Evolutionary conservation across 2,113 vertebrate genomes (phyloP), one percentile per base, ranked within the genome.

Genomic region (Danio rerio): DNA sequence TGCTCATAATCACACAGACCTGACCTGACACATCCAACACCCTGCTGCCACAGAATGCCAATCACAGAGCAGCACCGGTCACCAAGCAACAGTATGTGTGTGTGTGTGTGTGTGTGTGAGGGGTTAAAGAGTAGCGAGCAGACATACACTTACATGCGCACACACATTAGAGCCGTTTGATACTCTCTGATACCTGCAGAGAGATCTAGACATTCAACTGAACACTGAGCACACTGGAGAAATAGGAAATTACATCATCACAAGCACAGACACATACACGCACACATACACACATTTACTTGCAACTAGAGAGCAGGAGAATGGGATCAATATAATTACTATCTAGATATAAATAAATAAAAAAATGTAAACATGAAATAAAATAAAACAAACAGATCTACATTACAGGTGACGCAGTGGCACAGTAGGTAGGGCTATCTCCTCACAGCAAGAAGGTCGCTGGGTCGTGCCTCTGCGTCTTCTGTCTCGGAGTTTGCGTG

Each of bases 21-120:
- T 91, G 92, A 92, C 92, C 91, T 89, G 90, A 92, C 91, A 89
- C 80, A 83, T 87, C 81, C 78, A 88, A 90, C 90, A 88, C 85
- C 87, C 62, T 63, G 81, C 86, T 74, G 18, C 84, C 80, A 80
- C 88, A 86, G 82, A 5, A 70, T 75, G 77, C 87, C 88, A 85
- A 81, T 91, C 88, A 2, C n/a, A 49, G 87, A 85, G 52, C 87
- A 87, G 81, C 85, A 80, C 86, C 66, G 63, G 92, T 94, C 92
- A 86, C 89, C 83, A 87, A 63, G 86, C 81, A 91, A 94, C 92
- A 86, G 87, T 82, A 42, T 8, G 61, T 52, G 31, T 52, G 18
- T 5, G 50, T 82, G 43, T 8, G 61, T 52, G 31, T 82, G 43
- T 8, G 61, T 52, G 31, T 52, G 18, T 5, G 50, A 12, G 68